These are phyloP conservation scores for Lethocerus indicus DNA, from an alignment of 1,140 invertebrate species.

Conservation along the genomic window DNA sequence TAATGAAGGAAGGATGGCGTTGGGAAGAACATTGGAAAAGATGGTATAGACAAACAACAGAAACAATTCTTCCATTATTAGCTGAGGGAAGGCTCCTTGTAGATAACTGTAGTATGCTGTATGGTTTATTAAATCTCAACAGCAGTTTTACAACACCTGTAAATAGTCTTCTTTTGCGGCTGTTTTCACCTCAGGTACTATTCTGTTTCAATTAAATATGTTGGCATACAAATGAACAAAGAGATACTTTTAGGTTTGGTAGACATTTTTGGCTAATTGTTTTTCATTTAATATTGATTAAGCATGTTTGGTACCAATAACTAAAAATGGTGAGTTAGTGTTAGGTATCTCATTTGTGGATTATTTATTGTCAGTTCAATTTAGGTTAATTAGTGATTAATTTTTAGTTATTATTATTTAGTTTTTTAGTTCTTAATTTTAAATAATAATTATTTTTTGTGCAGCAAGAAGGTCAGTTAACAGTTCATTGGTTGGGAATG, in stretches of 20 bases:
- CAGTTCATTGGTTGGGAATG: constrained; percentile 50
- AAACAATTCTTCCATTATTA: constrained; percentile 48
- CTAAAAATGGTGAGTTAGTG: too few relatives aligned
- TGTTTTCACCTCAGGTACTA: constrained; percentile 41
- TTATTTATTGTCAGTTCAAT: constrained; percentile 1
- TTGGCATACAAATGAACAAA: too few relatives aligned
- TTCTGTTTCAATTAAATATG: constrained; percentile 26
- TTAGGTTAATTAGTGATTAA: neutral
- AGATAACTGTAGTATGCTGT: constrained; percentile 30
- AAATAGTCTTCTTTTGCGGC: constrained; percentile 50
- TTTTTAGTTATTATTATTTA: neutral
- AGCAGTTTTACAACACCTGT: constrained; percentile 48
- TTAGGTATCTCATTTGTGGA: too few relatives aligned
- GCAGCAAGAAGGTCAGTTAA: constrained; percentile 10
- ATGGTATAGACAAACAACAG: constrained; percentile 56
- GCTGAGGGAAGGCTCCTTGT: constrained; percentile 41
- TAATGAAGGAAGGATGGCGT: constrained; percentile 27
- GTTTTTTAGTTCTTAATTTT: neutral
- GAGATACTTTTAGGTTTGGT: too few relatives aligned
- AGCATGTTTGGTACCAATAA: too few relatives aligned
- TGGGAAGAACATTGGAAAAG: constrained; percentile 58
- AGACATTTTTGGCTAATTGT: too few relatives aligned
- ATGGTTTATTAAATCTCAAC: constrained; percentile 45
- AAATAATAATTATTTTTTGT: constrained; percentile 1
- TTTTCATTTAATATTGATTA: too few relatives aligned